Evolutionary conservation across 1,140 invertebrate genomes (phyloP).

Genomic region (Carposina sasakii): DNA sequence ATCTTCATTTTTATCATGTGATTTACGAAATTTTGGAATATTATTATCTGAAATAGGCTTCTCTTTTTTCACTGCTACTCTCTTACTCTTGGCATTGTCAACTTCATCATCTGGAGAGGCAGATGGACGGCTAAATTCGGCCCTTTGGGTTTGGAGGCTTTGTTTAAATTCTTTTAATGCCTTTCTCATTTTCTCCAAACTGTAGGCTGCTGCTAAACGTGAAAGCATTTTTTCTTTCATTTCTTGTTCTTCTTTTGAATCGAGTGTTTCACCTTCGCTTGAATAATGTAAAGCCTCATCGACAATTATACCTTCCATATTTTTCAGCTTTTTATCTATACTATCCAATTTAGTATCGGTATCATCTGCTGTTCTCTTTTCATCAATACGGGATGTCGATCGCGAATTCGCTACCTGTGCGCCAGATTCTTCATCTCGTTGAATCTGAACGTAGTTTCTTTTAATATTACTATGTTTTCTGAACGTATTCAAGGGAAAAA

Average conservation of each 20-base stretch:
- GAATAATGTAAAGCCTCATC: slow-evolving; percentile 84
- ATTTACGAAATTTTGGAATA: slow-evolving; percentile 35
- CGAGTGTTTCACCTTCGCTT: slow-evolving; percentile 74
- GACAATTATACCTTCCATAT: slow-evolving; percentile 82
- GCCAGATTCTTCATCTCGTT: slow-evolving; percentile 41
- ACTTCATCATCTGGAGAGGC: slow-evolving; percentile 29
- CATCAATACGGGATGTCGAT: slow-evolving; percentile 40
- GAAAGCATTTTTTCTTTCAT: slow-evolving; percentile 82
- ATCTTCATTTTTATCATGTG: slow-evolving; percentile 53
- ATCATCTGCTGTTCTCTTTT: slow-evolving; percentile 67
- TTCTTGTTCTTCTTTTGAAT: slow-evolving; percentile 77
- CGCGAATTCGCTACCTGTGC: slow-evolving; percentile 36
- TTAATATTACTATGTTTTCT: slow-evolving; percentile 54
- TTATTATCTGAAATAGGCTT: slow-evolving; percentile 51
- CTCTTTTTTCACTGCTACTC: slow-evolving; percentile 70
- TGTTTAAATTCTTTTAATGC: slow-evolving; percentile 80
- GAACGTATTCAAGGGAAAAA: slow-evolving; percentile 67
- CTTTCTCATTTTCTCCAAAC: slow-evolving; percentile 84
- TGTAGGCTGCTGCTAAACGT: slow-evolving; percentile 83
- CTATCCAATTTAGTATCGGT: slow-evolving; percentile 80
- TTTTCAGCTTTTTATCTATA: slow-evolving; percentile 80
- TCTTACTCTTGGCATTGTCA: slow-evolving; percentile 63
- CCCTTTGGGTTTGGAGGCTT: slow-evolving; percentile 74
- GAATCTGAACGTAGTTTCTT: slow-evolving; percentile 44
- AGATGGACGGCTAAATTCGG: slow-evolving; percentile 55